These are phyloP conservation scores for Drosophila nigrodunni DNA, from an alignment of 1,140 invertebrate species.

Conservation along the genomic window DNA sequence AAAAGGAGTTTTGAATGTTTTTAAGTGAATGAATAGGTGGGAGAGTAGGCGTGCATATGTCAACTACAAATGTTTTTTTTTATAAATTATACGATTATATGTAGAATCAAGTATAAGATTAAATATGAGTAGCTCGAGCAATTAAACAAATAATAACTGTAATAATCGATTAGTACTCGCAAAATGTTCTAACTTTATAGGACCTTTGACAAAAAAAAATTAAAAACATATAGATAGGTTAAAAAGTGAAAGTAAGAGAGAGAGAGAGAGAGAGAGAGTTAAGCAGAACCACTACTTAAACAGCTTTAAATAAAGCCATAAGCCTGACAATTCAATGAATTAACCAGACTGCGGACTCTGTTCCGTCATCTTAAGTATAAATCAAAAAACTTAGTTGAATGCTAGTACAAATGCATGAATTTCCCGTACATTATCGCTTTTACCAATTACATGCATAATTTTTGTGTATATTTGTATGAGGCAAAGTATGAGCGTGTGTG, in stretches of 20 bases:
- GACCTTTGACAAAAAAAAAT: no score
- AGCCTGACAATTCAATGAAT: background rate
- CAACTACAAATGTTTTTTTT: slow-evolving; percentile 30
- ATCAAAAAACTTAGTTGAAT: slow-evolving; percentile 24
- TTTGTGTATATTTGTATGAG: background rate
- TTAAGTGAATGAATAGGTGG: slow-evolving; percentile 1
- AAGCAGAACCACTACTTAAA: slow-evolving; percentile 6
- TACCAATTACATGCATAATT: background rate
- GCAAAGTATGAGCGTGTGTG: background rate
- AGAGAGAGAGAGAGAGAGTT: no score
- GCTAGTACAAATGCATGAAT: background rate
- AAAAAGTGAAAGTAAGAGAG: no score
- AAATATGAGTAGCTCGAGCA: background rate
- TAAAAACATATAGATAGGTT: no score
- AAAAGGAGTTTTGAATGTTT: slow-evolving; percentile 8
- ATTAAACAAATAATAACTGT: slow-evolving; percentile 6
- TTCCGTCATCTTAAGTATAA: slow-evolving; percentile 28
- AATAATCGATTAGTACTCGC: slow-evolving; percentile 17
- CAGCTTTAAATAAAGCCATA: slow-evolving; percentile 25
- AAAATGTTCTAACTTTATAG: background rate
- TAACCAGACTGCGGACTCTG: background rate
- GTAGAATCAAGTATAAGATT: slow-evolving; percentile 10
- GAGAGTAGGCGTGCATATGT: slow-evolving; percentile 2
- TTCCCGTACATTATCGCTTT: background rate
- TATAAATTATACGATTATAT: slow-evolving; percentile 18